phyloP scores from a whole-genome alignment of 1,140 invertebrate species.

The Brachionus paranguensis region DNA sequence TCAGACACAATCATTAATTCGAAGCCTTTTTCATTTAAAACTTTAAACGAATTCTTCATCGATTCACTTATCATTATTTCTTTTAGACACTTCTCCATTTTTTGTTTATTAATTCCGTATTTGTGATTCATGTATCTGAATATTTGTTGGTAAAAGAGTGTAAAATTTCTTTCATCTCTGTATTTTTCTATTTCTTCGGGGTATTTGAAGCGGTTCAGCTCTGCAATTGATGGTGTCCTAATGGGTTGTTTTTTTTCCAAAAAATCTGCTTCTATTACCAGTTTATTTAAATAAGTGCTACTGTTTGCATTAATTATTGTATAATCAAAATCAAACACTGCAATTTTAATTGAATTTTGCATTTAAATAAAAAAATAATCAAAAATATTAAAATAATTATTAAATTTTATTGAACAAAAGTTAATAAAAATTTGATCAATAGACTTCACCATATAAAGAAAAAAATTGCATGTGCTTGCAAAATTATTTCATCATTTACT shows the following conservation, averaged over 20 bases:
- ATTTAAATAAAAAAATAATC: not conserved
- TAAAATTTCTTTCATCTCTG: not conserved
- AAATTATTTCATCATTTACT: not conserved
- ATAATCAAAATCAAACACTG: slow-evolving; percentile 21
- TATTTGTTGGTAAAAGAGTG: not conserved
- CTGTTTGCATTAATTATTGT: slow-evolving; percentile 27
- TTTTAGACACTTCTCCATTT: slow-evolving; percentile 18
- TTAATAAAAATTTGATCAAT: not conserved
- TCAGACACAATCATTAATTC: not conserved
- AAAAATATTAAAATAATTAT: not conserved
- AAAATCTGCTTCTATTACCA: not conserved
- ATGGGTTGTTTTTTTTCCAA: not conserved
- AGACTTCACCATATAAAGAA: not conserved
- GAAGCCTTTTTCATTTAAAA: not conserved
- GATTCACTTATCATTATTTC: not conserved
- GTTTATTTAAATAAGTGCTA: slow-evolving; percentile 2
- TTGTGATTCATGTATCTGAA: not conserved
- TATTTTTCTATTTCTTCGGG: not conserved
- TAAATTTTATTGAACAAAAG: not conserved
- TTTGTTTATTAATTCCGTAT: not conserved
- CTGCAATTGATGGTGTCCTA: not conserved
- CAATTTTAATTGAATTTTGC: not conserved
- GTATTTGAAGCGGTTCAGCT: not conserved
- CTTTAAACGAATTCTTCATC: slow-evolving; percentile 4
- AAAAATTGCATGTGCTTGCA: not conserved